A percentile compares a stretch with the other conserved stretches of the same genome.
Evolutionary conservation across 2,888 invertebrate species (phyloP).

Genomic region (Yponomeuta evonymella): DNA sequence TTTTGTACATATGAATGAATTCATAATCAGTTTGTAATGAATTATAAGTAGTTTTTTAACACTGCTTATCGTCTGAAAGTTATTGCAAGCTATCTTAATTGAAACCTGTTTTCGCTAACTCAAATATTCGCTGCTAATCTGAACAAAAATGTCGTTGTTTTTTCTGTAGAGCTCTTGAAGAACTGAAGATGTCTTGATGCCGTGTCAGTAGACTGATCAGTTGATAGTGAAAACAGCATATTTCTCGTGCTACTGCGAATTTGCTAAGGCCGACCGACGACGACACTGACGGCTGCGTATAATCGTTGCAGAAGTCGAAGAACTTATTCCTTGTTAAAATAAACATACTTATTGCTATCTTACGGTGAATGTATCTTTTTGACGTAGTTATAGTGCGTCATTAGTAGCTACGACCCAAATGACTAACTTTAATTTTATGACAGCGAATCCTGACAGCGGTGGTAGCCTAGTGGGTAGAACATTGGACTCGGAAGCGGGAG

Average conservation of each 20-base stretch:
- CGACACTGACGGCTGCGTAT: background rate
- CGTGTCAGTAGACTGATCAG: background rate
- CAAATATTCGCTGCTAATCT: too few relatives aligned
- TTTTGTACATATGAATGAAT: slow-evolving; percentile 6
- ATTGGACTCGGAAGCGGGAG: too few relatives aligned
- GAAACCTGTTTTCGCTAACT: background rate
- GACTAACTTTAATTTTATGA: background rate
- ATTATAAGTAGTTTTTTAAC: background rate
- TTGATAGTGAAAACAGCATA: too few relatives aligned
- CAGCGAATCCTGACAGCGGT: background rate
- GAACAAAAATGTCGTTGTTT: too few relatives aligned
- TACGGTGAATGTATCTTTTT: background rate
- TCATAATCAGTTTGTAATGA: background rate
- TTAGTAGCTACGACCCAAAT: background rate
- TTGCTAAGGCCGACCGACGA: background rate
- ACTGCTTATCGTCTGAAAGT: background rate
- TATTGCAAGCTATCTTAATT: background rate
- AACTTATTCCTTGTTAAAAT: background rate
- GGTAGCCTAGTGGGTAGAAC: too few relatives aligned
- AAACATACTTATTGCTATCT: background rate
- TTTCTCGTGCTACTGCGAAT: background rate
- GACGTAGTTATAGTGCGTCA: background rate
- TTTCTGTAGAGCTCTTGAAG: too few relatives aligned
- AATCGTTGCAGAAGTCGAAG: background rate
- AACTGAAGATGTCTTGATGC: too few relatives aligned